A percentile compares a stretch with the other conserved stretches of the same genome.
Conservation (phyloP, 2,797 vertebrate species). For the Valencia hispanica region DNA sequence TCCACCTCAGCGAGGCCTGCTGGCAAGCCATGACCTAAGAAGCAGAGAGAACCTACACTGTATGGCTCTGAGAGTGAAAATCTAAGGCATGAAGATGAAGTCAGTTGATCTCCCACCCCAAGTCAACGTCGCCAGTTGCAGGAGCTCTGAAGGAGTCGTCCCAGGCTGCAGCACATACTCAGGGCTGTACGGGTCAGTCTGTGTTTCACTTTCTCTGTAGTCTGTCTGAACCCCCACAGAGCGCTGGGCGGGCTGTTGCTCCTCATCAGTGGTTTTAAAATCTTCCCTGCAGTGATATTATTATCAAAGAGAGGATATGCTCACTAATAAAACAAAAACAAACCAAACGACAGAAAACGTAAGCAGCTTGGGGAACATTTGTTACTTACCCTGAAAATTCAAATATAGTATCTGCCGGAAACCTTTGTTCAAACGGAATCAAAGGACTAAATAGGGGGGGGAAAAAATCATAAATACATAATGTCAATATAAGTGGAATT, state of each 20-base stretch:
- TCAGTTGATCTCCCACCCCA: conserved; percentile 80
- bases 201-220: conserved; percentile 92
- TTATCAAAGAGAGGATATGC: neutral
- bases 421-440: conserved; percentile 73
- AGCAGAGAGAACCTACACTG: neutral
- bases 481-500: neutral
- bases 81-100: too few species aligned
- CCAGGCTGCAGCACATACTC: conserved; percentile 82
- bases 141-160: conserved; percentile 87
- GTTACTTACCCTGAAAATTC: conserved; percentile 81
- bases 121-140: conserved; percentile 87
- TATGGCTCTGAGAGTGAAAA: neutral
- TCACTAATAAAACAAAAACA: neutral
- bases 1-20: conserved; percentile 90
- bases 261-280: neutral
- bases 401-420: conserved; percentile 71
- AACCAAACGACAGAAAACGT: neutral
- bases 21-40: conserved; percentile 88
- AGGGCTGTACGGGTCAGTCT: conserved; percentile 93
- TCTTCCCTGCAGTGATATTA: conserved; percentile 71
- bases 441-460: conserved; percentile 76
- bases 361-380: neutral
- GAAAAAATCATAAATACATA: conserved; percentile 31
- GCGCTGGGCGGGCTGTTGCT: conserved; percentile 52
- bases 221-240: conserved; percentile 92